phyloP scores from a whole-genome alignment of 2,888 invertebrate species.

The Habrosyne pyritoides region DNA sequence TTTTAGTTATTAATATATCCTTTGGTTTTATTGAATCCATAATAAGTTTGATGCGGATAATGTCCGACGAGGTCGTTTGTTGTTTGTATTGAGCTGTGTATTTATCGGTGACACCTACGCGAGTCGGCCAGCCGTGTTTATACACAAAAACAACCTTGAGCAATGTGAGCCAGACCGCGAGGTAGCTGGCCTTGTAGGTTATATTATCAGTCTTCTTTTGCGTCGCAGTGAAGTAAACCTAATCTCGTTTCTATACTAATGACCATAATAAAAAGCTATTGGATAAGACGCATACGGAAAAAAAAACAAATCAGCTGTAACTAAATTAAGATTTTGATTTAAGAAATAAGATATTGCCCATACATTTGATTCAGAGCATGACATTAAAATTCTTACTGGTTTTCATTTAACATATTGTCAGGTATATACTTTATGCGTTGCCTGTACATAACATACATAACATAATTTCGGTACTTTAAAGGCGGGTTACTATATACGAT shows the following conservation, averaged over 20 bases:
- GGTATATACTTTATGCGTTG: too few species aligned
- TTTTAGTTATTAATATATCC: constrained; percentile 41
- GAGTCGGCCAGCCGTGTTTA: constrained; percentile 56
- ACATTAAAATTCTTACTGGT: too few species aligned
- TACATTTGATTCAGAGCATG: too few species aligned
- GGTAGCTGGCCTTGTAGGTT: constrained; percentile 57
- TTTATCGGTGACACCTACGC: constrained; percentile 24
- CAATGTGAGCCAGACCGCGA: constrained; percentile 38
- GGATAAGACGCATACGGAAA: neutral
- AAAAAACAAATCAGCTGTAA: too few species aligned
- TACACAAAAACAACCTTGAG: constrained; percentile 80
- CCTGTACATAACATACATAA: too few species aligned
- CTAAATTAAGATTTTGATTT: too few species aligned
- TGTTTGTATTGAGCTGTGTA: constrained; percentile 28
- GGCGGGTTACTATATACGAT: too few species aligned
- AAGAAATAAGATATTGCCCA: too few species aligned
- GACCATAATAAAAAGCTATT: neutral
- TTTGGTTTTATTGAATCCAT: constrained; percentile 39
- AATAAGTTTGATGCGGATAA: constrained; percentile 27
- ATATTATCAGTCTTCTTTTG: constrained; percentile 42
- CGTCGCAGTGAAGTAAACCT: constrained; percentile 33
- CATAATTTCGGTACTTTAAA: too few species aligned
- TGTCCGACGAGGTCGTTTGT: constrained; percentile 33
- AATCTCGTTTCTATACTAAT: neutral
- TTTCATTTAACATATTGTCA: too few species aligned